phyloP scores from a whole-genome alignment of 2,113 vertebrate genomes.

The Porphyrio hochstetteri region DNA sequence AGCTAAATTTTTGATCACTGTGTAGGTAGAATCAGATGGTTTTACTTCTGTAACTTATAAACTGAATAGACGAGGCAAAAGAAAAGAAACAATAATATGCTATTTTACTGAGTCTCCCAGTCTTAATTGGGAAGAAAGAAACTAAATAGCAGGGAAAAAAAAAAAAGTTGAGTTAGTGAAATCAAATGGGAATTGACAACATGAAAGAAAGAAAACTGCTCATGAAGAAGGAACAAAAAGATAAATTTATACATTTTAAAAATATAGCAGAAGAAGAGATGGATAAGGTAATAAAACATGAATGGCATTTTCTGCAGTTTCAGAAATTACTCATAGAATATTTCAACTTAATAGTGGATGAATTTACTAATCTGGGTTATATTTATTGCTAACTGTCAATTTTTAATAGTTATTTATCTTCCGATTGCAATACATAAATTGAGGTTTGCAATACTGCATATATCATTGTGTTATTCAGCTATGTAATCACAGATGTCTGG shows the following conservation, averaged over 20 bases:
- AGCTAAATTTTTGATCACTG: background rate
- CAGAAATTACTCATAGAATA: background rate
- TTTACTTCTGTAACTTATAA: background rate
- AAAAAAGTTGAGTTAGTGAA: background rate
- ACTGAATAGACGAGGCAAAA: background rate
- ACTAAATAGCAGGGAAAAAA: background rate
- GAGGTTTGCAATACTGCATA: background rate
- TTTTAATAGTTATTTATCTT: background rate
- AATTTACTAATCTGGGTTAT: background rate
- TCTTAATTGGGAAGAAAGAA: background rate
- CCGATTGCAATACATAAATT: background rate
- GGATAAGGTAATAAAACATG: background rate
- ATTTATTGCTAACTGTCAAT: background rate
- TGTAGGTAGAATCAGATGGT: background rate
- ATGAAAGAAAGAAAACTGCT: background rate
- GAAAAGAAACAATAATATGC: background rate
- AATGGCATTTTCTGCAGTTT: background rate
- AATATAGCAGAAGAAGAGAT: background rate
- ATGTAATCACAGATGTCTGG: background rate
- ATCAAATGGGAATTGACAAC: background rate
- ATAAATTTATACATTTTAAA: background rate
- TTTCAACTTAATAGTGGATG: background rate
- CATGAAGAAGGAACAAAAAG: background rate
- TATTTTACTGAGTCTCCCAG: background rate
- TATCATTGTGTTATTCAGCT: background rate